Conservation (phyloP, 2,797 vertebrate species). For the Poeciliopsis presidionis region DNA sequence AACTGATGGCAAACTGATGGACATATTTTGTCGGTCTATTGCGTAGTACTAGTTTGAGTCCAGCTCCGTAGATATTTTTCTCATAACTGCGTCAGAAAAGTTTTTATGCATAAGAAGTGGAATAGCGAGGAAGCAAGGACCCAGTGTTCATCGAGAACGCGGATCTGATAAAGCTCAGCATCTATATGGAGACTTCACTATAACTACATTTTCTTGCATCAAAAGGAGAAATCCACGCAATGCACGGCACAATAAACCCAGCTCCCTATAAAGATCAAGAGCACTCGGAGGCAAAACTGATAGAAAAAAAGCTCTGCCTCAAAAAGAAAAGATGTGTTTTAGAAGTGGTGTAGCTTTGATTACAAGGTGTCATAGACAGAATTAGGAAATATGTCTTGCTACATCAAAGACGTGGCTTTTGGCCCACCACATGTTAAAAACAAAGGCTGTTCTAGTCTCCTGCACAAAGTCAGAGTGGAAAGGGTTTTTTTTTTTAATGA, state of each 20-base stretch:
- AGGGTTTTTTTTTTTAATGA: neutral
- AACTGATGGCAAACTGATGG: neutral
- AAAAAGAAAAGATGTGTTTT: neutral
- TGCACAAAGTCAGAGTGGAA: neutral
- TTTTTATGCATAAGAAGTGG: neutral
- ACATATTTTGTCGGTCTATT: neutral
- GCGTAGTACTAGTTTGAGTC: neutral
- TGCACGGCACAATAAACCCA: neutral
- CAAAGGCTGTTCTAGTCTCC: neutral
- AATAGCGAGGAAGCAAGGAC: neutral
- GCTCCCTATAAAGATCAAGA: neutral
- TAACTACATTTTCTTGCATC: neutral
- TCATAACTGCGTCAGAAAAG: neutral
- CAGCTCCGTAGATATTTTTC: neutral
- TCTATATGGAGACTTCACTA: neutral
- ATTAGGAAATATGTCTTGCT: neutral
- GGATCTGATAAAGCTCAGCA: neutral
- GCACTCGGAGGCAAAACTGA: neutral
- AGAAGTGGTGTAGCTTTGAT: slow-evolving; percentile 1
- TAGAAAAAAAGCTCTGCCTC: neutral
- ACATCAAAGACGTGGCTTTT: slow-evolving; percentile 8
- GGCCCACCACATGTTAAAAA: slow-evolving; percentile 27
- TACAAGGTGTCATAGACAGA: neutral
- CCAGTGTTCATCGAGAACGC: neutral
- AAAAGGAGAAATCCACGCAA: neutral